Evolutionary conservation across 2,113 vertebrate species (phyloP), one percentile per base, ranked within the genome.

Genomic region (Dissostichus mawsoni): DNA sequence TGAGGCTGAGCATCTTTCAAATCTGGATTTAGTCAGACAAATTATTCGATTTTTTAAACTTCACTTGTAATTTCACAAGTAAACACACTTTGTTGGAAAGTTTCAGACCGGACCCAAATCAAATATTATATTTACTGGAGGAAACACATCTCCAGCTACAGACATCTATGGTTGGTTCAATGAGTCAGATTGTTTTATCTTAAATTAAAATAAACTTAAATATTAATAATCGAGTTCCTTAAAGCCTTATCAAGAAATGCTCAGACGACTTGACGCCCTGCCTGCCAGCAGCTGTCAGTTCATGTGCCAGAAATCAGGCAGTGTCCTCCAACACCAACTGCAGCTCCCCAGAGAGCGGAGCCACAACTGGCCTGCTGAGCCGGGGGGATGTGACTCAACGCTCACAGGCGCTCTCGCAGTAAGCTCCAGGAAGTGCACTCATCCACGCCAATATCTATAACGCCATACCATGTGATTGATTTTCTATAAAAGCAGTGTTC

Each of bases 231-330:
- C 0, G 17, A 59, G 33, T 81, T 90, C 57, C 68, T 85, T 83
- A 55, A 75, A 82, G 71, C 59, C 68, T 81, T 73, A 90, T 85
- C 77, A 84, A 81, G 74, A 83, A 84, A 82, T 77, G 70, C 74
- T 74, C 84, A 89, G 92, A 92, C 90, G 87, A 87, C 70, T 78
- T 80, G 92, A 87, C 86, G 80, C 90, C 92, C 85, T 18, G n/a
- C 66, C 78, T 74, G 80, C 89, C 90, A 92, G 88, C 92, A 94
- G 91, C 92, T 92, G 93, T 86, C 88, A 84, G 82, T 77, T 93
- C 86, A 78, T 87, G 74, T 89, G 89, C 91, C 91, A 90, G 91
- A 89, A 90, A 87, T 86, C 90, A 91, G 87, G 86, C 36, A 65
- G 83, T 79, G 89, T 84, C 83, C 83, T 87, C 78, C 76, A 85